Conservation (phyloP, 2,113 vertebrate species). For the Pitta sordida region DNA sequence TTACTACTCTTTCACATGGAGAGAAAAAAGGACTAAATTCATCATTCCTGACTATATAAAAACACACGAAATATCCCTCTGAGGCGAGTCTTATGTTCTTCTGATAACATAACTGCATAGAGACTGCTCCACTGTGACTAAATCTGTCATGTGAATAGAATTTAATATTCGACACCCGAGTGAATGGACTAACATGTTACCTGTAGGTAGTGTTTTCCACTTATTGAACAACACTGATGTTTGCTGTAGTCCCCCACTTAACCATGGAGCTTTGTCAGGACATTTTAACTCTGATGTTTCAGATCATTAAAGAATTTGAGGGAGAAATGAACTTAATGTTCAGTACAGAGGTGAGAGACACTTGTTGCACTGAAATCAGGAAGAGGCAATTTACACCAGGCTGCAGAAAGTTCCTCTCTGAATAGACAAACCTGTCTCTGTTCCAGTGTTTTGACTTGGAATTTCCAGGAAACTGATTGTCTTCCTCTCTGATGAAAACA, state of each 20-base stretch:
- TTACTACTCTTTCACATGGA: background rate
- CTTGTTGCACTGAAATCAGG: background rate
- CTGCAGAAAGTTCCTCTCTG: fast-evolving
- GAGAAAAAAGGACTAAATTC: background rate
- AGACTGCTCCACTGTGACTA: background rate
- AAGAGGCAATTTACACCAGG: background rate
- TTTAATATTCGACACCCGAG: background rate
- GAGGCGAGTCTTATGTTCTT: background rate
- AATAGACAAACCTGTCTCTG: background rate
- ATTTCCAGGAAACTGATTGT: background rate
- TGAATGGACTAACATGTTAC: fast-evolving
- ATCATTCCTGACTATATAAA: background rate
- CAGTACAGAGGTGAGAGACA: background rate
- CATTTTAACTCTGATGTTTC: background rate
- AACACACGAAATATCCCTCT: background rate
- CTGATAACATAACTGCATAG: background rate
- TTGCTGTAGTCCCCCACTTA: background rate
- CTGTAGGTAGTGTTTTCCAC: background rate
- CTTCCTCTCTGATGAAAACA: background rate
- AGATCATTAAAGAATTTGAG: background rate
- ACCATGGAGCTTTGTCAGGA: background rate
- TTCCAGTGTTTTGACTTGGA: background rate
- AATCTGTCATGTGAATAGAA: background rate
- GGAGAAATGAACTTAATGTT: background rate
- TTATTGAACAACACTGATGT: background rate